Percentiles rank a stretch among this genome's conserved stretches.
These are phyloP conservation scores for Agapornis roseicollis DNA, from an alignment of 2,113 vertebrate species.

Conservation along the genomic window DNA sequence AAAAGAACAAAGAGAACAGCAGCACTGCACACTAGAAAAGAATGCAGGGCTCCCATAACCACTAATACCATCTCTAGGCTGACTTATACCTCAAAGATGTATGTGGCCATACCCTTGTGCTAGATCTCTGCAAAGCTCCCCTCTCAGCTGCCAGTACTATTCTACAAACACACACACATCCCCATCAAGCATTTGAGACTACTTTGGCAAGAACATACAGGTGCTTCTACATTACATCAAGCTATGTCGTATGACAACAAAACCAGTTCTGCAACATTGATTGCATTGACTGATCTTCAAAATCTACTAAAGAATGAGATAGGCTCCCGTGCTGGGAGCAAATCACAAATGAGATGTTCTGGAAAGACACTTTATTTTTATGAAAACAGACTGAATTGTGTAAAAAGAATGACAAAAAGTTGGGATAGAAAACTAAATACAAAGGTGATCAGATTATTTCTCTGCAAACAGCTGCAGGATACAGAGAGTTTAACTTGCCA, in stretches of 20 bases:
- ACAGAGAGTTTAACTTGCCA: constrained; percentile 20
- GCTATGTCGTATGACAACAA: neutral
- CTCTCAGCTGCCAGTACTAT: neutral
- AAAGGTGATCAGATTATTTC: constrained; percentile 32
- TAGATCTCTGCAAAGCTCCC: neutral
- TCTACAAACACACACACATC: neutral
- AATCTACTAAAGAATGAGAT: neutral
- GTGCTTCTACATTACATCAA: neutral
- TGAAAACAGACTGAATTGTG: neutral
- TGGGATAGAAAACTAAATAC: neutral
- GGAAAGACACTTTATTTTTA: neutral
- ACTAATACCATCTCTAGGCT: neutral
- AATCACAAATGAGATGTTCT: neutral
- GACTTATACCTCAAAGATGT: neutral
- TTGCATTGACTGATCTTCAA: neutral
- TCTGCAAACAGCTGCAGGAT: constrained; percentile 26
- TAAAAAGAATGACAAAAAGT: neutral
- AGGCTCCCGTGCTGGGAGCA: neutral
- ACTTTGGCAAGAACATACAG: neutral
- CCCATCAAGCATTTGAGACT: neutral
- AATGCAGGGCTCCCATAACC: neutral
- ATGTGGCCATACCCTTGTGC: neutral
- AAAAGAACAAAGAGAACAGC: neutral
- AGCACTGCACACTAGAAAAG: neutral
- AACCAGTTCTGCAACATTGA: neutral